Conservation (phyloP, 2,888 invertebrate genomes). For the Branchinecta sandiegonensis region DNA sequence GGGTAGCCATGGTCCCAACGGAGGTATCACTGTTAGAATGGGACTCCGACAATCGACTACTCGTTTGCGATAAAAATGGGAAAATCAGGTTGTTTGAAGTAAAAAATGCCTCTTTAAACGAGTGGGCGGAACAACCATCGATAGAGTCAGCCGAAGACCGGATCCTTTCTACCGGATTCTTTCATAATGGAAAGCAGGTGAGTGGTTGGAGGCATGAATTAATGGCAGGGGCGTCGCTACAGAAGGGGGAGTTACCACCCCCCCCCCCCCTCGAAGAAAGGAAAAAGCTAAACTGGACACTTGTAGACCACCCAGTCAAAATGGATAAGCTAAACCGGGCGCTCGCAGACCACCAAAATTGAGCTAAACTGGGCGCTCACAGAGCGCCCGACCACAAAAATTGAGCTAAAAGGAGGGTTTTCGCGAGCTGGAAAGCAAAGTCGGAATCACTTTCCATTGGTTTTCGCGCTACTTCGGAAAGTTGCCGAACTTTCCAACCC, state of each 20-base stretch:
- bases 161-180: not conserved
- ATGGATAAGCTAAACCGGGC: no score
- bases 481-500: no score
- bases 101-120: not conserved
- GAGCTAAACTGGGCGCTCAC: no score
- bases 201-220: not conserved
- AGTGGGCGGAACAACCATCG: not conserved
- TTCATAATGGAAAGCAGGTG: slow-evolving; percentile 3
- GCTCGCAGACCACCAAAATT: no score
- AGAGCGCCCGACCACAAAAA: no score
- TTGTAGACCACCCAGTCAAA: no score
- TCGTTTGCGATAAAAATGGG: slow-evolving; percentile 4
- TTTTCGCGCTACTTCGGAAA: no score
- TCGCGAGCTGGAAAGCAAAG: no score
- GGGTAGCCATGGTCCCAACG: not conserved
- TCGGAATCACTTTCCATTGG: no score
- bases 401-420: no score
- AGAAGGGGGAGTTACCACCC: not conserved
- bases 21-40: not conserved
- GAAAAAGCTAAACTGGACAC: not conserved
- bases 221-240: not conserved
- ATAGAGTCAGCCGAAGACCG: not conserved
- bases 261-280: not conserved
- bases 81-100: not conserved
- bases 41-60: not conserved